Conservation (phyloP, 1,140 invertebrate genomes). For the Grapholita molesta region DNA sequence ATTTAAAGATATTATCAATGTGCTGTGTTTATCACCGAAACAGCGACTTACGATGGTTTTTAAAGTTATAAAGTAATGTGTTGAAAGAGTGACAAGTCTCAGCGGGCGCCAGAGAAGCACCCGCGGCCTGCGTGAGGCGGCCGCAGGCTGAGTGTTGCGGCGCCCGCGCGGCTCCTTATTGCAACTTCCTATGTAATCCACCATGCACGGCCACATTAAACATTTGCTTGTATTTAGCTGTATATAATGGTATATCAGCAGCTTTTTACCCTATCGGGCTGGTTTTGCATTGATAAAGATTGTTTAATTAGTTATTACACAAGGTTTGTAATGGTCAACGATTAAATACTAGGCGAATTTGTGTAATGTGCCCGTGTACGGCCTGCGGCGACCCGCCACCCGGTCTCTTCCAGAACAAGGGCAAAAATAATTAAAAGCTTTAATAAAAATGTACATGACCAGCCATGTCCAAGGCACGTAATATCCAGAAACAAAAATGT, state of each 20-base stretch:
- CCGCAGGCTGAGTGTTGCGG: background rate
- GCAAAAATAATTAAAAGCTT: conserved; percentile 49
- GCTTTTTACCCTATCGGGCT: too few relatives aligned
- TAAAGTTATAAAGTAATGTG: background rate
- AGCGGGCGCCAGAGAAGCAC: background rate
- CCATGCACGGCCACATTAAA: background rate
- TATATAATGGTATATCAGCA: too few relatives aligned
- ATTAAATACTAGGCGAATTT: background rate
- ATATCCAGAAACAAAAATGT: conserved; percentile 55
- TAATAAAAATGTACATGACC: conserved; percentile 46
- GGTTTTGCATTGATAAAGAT: too few relatives aligned
- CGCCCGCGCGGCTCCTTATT: background rate
- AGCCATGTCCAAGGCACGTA: conserved; percentile 64
- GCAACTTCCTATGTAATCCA: background rate
- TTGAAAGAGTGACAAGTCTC: background rate
- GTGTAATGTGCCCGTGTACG: background rate
- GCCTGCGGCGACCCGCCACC: background rate
- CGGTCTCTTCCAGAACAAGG: conserved; percentile 20
- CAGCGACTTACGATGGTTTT: background rate
- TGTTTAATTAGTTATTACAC: background rate
- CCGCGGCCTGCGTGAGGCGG: background rate
- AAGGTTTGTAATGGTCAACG: background rate
- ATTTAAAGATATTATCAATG: background rate
- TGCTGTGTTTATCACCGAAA: too few relatives aligned
- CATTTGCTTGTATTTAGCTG: too few relatives aligned